These are phyloP conservation scores for Ceratosolen fusciceps DNA, from an alignment of 1,140 invertebrate genomes.

Conservation along the genomic window DNA sequence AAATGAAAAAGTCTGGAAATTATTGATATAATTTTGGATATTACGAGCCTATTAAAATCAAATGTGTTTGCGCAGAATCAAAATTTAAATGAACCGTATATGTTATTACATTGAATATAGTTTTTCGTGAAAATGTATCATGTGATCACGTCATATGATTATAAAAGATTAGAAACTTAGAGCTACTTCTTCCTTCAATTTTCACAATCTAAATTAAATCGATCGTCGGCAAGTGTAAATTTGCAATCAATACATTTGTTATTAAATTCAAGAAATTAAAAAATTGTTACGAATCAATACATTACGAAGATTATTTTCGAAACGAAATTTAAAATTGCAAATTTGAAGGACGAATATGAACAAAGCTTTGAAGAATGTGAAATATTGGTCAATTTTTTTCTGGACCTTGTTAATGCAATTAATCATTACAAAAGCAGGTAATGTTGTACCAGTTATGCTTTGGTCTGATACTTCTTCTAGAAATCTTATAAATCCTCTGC, in stretches of 20 bases:
- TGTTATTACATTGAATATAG: no score
- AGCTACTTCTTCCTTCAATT: neutral
- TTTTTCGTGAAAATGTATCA: neutral
- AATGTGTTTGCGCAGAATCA: neutral
- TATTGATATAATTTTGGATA: no score
- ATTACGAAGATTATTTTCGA: neutral
- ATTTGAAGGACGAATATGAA: neutral
- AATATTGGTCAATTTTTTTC: neutral
- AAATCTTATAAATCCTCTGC: slow-evolving; percentile 55
- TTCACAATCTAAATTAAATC: neutral
- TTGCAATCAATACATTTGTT: neutral
- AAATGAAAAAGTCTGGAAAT: no score
- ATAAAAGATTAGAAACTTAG: slow-evolving; percentile 7
- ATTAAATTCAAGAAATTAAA: neutral
- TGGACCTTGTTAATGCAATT: slow-evolving; percentile 67
- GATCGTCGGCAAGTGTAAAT: neutral
- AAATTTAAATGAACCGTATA: neutral
- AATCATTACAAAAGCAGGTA: slow-evolving; percentile 58
- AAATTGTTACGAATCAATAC: neutral
- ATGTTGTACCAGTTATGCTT: slow-evolving; percentile 59
- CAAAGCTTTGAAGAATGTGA: neutral
- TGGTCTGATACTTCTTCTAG: slow-evolving; percentile 55
- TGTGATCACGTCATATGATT: slow-evolving; percentile 34
- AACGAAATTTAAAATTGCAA: neutral
- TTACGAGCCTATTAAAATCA: no score